phyloP scores from a whole-genome alignment of 2,797 vertebrate species.

The Ptychadena robeensis region DNA sequence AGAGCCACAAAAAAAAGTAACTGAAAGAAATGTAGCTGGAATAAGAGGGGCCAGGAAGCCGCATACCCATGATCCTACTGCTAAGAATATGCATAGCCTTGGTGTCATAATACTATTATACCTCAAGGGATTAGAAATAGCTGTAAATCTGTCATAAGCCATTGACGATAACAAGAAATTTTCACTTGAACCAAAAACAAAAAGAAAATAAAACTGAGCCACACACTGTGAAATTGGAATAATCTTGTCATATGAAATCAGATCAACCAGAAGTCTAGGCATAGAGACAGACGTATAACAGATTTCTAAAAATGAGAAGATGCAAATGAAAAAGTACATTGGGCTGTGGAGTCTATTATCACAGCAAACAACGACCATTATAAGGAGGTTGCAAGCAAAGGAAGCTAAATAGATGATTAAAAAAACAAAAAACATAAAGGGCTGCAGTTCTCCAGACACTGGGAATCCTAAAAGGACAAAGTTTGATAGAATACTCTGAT shows the following conservation, averaged over 20 bases:
- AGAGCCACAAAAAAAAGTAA: conserved; percentile 39
- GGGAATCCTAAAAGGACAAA: conserved; percentile 60
- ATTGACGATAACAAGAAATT: conserved; percentile 63
- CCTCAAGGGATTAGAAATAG: conserved; percentile 68
- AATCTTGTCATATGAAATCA: conserved; percentile 25
- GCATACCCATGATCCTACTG: conserved; percentile 54
- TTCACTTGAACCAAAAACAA: conserved; percentile 62
- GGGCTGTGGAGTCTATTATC: conserved; percentile 58
- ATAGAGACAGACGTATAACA: conserved; percentile 62
- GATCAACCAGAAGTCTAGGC: conserved; percentile 61
- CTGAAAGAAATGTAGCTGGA: conserved; percentile 20
- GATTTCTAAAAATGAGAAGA: conserved; percentile 52
- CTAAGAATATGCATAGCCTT: conserved; percentile 33
- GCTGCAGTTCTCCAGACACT: conserved; percentile 9
- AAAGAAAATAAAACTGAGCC: conserved; percentile 63
- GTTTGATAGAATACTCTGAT: conserved; percentile 31
- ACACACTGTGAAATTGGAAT: conserved; percentile 56
- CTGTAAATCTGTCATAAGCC: conserved; percentile 70
- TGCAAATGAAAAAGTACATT: conserved; percentile 64
- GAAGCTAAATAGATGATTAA: conserved; percentile 36
- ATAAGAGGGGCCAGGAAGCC: conserved; percentile 56
- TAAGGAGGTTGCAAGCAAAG: conserved; percentile 55
- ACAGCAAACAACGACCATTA: conserved; percentile 49
- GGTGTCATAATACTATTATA: conserved; percentile 63
- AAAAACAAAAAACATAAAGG: conserved; percentile 48